Percentiles rank a stretch among this genome's conserved stretches.
Evolutionary conservation across 2,888 invertebrate genomes (phyloP).

Genomic region (Trypoxylon attenuatum): DNA sequence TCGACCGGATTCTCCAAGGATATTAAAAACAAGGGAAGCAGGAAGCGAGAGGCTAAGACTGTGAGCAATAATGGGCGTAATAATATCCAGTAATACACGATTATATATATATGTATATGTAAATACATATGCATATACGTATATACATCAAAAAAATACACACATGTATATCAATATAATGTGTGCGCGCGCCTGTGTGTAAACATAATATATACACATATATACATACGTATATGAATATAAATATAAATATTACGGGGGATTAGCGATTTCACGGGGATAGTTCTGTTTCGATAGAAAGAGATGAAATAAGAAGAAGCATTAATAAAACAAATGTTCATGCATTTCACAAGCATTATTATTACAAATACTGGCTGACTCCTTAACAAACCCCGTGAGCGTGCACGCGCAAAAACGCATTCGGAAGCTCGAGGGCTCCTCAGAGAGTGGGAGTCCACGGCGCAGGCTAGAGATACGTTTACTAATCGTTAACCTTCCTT

Average conservation of each 20-base stretch:
- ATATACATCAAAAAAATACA: constrained; percentile 56
- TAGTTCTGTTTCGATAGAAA: constrained; percentile 60
- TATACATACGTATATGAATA: constrained; percentile 51
- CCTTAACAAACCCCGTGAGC: constrained; percentile 74
- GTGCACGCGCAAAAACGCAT: constrained; percentile 75
- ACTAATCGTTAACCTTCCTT: not conserved
- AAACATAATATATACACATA: constrained; percentile 50
- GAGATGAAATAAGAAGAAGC: constrained; percentile 75
- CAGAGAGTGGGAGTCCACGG: constrained; percentile 10
- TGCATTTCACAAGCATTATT: constrained; percentile 91
- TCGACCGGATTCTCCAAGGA: constrained; percentile 50
- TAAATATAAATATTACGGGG: constrained; percentile 60
- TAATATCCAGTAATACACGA: constrained; percentile 66
- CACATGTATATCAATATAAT: constrained; percentile 51
- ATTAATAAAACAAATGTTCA: constrained; percentile 88
- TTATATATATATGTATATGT: constrained; percentile 56
- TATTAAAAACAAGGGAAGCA: constrained; percentile 61
- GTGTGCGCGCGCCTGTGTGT: constrained; percentile 50
- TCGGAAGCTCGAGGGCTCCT: constrained; percentile 57
- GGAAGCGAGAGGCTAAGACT: constrained; percentile 67
- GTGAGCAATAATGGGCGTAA: constrained; percentile 68
- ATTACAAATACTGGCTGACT: constrained; percentile 86
- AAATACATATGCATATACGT: constrained; percentile 52
- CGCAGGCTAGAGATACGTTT: constrained; percentile 9
- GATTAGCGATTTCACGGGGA: constrained; percentile 57